phyloP scores from a whole-genome alignment of 2,888 invertebrate genomes.

The Seira musarum region DNA sequence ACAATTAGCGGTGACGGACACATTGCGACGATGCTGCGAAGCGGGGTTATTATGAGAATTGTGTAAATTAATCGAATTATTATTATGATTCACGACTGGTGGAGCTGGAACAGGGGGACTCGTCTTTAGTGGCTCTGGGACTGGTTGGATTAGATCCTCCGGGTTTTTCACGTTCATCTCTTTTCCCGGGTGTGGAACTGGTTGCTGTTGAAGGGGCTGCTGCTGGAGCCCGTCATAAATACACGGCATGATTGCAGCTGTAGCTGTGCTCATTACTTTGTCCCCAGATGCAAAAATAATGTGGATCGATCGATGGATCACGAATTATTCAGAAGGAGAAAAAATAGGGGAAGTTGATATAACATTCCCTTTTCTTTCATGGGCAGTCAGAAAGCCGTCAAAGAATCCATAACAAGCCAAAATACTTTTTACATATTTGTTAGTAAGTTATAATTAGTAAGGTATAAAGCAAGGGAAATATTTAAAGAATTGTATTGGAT shows the following conservation, averaged over 20 bases:
- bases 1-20: conserved; percentile 54
- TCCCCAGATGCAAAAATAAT: too few relatives aligned
- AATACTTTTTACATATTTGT: too few relatives aligned
- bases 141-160: conserved; percentile 51
- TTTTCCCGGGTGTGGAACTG: conserved; percentile 37
- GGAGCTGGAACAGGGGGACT: background rate
- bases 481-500: too few relatives aligned
- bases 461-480: too few relatives aligned
- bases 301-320: too few relatives aligned
- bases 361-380: background rate
- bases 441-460: too few relatives aligned
- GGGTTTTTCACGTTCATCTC: conserved; percentile 43
- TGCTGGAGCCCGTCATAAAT: conserved; percentile 51
- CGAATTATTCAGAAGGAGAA: background rate
- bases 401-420: too few relatives aligned
- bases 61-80: conserved; percentile 41
- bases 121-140: conserved; percentile 30
- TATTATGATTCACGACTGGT: conserved; percentile 45
- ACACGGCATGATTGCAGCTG: conserved; percentile 36
- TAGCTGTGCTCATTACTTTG: conserved; percentile 29
- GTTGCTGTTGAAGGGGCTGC: conserved; percentile 17
- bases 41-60: background rate
- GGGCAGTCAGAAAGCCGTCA: background rate
- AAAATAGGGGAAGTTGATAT: background rate
- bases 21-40: conserved; percentile 48